These are phyloP conservation scores for Pitta sordida DNA, from an alignment of 2,113 vertebrate genomes.

Conservation along the genomic window DNA sequence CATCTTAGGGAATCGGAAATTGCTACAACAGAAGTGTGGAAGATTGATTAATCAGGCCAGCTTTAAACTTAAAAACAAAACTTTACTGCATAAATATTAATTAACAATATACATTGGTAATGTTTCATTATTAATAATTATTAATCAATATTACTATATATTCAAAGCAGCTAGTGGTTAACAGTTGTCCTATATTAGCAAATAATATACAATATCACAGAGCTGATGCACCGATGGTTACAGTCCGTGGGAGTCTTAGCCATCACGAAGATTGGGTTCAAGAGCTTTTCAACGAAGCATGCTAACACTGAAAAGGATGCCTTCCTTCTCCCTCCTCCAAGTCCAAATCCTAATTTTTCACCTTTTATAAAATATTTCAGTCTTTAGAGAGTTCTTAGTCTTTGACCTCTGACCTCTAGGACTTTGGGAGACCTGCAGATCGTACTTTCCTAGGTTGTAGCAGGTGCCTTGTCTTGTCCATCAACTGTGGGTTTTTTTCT, in stretches of 20 bases:
- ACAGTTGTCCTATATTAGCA: background rate
- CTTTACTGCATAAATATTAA: conserved; percentile 38
- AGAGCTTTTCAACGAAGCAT: background rate
- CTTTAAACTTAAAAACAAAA: conserved; percentile 13
- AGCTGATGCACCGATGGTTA: background rate
- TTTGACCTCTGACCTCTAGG: background rate
- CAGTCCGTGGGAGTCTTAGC: background rate
- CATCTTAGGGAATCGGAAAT: background rate
- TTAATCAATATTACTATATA: background rate
- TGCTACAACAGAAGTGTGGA: rapidly evolving
- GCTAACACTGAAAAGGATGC: background rate
- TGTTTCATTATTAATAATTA: background rate
- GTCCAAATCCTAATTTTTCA: background rate
- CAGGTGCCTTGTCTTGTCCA: background rate
- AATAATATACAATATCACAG: background rate
- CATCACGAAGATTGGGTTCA: background rate
- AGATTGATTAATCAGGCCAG: background rate
- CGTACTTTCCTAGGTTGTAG: background rate
- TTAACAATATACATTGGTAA: background rate
- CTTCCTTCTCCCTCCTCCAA: background rate
- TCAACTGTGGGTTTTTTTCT: background rate
- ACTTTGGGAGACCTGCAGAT: background rate
- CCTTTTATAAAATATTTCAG: background rate
- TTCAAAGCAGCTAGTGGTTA: background rate
- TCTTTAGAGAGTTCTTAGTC: background rate